Percentiles rank a stretch among this genome's conserved stretches.
Conservation (phyloP, 2,888 invertebrate genomes). For the Cryptus armator region DNA sequence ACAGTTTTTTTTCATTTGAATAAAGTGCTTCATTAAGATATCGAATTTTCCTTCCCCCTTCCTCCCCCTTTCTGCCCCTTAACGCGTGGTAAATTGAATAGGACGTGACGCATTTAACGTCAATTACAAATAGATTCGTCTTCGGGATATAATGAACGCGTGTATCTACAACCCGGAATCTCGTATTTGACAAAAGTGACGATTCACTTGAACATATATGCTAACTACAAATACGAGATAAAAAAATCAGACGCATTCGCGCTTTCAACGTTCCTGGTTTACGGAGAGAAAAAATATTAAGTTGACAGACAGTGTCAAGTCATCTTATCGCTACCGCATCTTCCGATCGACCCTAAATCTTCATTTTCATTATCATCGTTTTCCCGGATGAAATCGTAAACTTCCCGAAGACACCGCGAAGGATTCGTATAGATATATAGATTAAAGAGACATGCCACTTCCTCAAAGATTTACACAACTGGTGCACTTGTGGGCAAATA, state of each 20-base stretch:
- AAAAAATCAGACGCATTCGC: not conserved
- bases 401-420: not conserved
- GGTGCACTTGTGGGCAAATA: constrained; percentile 15
- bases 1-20: not conserved
- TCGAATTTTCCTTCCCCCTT: not conserved
- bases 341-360: constrained; percentile 57
- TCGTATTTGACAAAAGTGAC: constrained; percentile 21
- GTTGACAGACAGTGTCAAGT: constrained; percentile 48
- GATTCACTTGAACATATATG: constrained; percentile 36
- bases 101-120: not conserved
- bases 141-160: not conserved
- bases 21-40: not conserved
- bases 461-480: constrained; percentile 35
- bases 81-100: not conserved
- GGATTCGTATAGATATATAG: constrained; percentile 8
- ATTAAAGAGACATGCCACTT: constrained; percentile 2
- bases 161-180: not conserved
- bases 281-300: not conserved
- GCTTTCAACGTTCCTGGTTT: not conserved
- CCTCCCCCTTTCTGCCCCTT: not conserved
- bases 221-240: constrained; percentile 32
- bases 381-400: constrained; percentile 8
- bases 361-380: constrained; percentile 31
- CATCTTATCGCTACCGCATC: constrained; percentile 46
- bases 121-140: not conserved